Base-by-base conservation (phyloP, 2,797 vertebrate genomes). In the Poecilia gillii region DNA sequence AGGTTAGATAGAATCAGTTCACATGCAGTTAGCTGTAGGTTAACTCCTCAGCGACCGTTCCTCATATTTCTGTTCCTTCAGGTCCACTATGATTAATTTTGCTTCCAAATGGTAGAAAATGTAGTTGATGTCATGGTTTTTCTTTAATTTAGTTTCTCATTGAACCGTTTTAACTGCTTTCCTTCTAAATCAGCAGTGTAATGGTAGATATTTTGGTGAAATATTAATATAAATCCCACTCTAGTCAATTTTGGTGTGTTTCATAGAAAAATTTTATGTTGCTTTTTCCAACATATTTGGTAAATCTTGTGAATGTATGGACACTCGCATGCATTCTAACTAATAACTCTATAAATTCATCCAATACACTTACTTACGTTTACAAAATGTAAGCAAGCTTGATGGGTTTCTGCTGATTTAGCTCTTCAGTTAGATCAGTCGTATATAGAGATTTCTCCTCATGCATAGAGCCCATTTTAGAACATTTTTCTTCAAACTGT, bases 131-230 rank as follows among this genome's bases (percentile, higher is more conserved):
- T 81, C 84, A 55, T 78, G 75, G 18, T 81, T 84, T 81, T 75
- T 23, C 85, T 86, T 80, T 84, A 53, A 59, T 78, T 88, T 82
- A 73, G 84, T 85, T 51, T 82, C 71, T 78, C 72, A 78, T 36
- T 28, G 77, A 90, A 82, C 86, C 77, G 80, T 85, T 91, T 46
- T 88, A 57, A 85, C 86, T 84, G 82, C 89, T 86, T 74, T 75
- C 79, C 59, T 83, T 87, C 43, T 81, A n/a, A 20, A 77, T 82
- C 81, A 81, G 86, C 78, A 82, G 78, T 64, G 20, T 77, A 68
- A 46, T 73, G 57, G 80, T 77, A 78, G 81, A 53, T 28, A 28
- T 20, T 75, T 84, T 76, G 68, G 47, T 73, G 70, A 80, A 87
- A 79, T 70, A n/a, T 79, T 76, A 23, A 72, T 83, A 88, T 88